Evolutionary conservation across 2,888 invertebrate genomes (phyloP).

Genomic region (Microctonus hyperodae): DNA sequence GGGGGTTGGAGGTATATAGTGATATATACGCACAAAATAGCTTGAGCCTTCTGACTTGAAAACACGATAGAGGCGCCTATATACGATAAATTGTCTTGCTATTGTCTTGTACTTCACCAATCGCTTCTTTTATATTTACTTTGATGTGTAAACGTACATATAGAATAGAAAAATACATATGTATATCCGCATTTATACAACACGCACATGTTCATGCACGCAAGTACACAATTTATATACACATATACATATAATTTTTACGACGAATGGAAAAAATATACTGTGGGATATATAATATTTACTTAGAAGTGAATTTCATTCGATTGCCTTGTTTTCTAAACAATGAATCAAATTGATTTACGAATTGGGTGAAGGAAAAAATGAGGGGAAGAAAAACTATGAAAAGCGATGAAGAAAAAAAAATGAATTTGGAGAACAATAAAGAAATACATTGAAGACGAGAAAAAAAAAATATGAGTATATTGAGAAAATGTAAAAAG

Average conservation of each 20-base stretch:
- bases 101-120: not conserved
- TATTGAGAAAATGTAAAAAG: not conserved
- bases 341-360: constrained; percentile 9
- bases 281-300: constrained; percentile 8
- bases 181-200: not conserved
- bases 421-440: not conserved
- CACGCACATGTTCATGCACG: not conserved
- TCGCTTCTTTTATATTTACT: not conserved
- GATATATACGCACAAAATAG: constrained; percentile 16
- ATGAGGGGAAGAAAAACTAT: too few species aligned
- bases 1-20: not conserved
- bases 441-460: not conserved
- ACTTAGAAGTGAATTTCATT: not conserved
- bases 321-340: not conserved
- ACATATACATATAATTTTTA: not conserved
- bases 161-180: not conserved
- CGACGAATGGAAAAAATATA: not conserved
- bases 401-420: not conserved
- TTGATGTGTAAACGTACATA: not conserved
- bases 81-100: constrained; percentile 26
- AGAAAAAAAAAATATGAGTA: not conserved
- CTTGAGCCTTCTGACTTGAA: constrained; percentile 1
- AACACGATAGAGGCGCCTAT: constrained; percentile 26
- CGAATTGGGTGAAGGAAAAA: too few species aligned
- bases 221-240: too few species aligned